phyloP scores from a whole-genome alignment of 2,888 invertebrate species.

The Plagiodera versicolora region DNA sequence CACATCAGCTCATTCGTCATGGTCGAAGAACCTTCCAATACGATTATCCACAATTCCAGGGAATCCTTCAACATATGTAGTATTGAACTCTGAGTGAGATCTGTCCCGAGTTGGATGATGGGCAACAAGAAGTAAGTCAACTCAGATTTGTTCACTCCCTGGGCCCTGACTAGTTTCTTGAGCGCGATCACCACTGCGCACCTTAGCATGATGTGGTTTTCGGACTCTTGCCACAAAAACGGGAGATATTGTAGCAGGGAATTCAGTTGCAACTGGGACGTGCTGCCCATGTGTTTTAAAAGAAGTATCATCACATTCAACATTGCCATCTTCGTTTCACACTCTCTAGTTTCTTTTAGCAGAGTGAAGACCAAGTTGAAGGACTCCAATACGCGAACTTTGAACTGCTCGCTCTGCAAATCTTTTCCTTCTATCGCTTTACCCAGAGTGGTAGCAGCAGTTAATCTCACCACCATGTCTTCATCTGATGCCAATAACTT shows the following conservation, averaged over 20 bases:
- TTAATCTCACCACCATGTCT: conserved; percentile 86
- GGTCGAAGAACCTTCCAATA: conserved; percentile 74
- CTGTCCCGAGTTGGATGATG: conserved; percentile 75
- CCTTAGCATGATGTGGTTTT: conserved; percentile 84
- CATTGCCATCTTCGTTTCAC: conserved; percentile 73
- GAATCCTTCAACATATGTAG: conserved; percentile 93
- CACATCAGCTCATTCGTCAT: conserved; percentile 69
- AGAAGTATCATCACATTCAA: conserved; percentile 87
- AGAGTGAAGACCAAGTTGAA: conserved; percentile 81
- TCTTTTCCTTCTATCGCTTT: conserved; percentile 90
- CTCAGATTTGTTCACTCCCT: conserved; percentile 56
- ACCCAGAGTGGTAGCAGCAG: conserved; percentile 82
- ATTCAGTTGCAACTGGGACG: conserved; percentile 70
- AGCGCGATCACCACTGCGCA: conserved; percentile 89
- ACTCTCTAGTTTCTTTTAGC: conserved; percentile 68
- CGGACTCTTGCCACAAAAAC: conserved; percentile 84
- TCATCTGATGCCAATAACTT: conserved; percentile 70
- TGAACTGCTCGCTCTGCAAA: conserved; percentile 84
- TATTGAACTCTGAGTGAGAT: conserved; percentile 75
- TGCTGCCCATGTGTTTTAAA: conserved; percentile 80
- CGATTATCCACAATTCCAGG: conserved; percentile 84
- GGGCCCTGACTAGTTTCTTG: conserved; percentile 79
- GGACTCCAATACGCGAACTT: conserved; percentile 77
- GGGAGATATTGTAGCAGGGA: conserved; percentile 83
- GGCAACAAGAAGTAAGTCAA: conserved; percentile 67